These are phyloP conservation scores for Sminthurides bifidus DNA, from an alignment of 1,140 invertebrate genomes.

Conservation along the genomic window DNA sequence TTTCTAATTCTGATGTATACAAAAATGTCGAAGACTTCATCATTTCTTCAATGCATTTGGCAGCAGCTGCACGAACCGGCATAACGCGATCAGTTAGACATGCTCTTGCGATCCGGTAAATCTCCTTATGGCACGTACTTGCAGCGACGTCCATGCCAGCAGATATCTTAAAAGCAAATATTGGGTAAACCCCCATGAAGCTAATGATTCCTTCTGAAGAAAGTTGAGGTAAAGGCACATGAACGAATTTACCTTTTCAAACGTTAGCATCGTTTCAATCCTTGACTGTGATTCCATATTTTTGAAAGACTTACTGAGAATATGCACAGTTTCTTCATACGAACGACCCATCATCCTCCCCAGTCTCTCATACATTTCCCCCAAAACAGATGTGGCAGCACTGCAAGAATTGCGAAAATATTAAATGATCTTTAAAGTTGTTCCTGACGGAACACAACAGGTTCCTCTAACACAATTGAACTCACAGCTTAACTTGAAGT, in stretches of 20 bases:
- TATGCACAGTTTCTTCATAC: slow-evolving; percentile 92
- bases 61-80: slow-evolving; percentile 68
- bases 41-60: slow-evolving; percentile 72
- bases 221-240: slow-evolving; percentile 12
- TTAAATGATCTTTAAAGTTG: no score
- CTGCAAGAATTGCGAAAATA: no score
- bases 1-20: slow-evolving; percentile 81
- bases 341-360: slow-evolving; percentile 97
- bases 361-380: slow-evolving; percentile 93
- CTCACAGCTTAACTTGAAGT: slow-evolving; percentile 85
- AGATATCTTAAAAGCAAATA: slow-evolving; percentile 46
- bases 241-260: slow-evolving; percentile 61
- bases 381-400: slow-evolving; percentile 90
- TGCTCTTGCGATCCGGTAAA: slow-evolving; percentile 74
- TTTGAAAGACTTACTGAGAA: slow-evolving; percentile 77
- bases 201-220: not conserved
- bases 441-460: slow-evolving; percentile 1
- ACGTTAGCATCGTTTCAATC: slow-evolving; percentile 90
- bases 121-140: slow-evolving; percentile 75
- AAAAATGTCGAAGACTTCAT: slow-evolving; percentile 77
- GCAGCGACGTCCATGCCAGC: slow-evolving; percentile 79
- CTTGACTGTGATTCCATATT: slow-evolving; percentile 92
- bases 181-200: not conserved
- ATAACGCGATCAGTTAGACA: slow-evolving; percentile 80
- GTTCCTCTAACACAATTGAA: slow-evolving; percentile 32